These are phyloP conservation scores for Syrmaticus mikado DNA, from an alignment of 2,113 vertebrate species.

Conservation along the genomic window DNA sequence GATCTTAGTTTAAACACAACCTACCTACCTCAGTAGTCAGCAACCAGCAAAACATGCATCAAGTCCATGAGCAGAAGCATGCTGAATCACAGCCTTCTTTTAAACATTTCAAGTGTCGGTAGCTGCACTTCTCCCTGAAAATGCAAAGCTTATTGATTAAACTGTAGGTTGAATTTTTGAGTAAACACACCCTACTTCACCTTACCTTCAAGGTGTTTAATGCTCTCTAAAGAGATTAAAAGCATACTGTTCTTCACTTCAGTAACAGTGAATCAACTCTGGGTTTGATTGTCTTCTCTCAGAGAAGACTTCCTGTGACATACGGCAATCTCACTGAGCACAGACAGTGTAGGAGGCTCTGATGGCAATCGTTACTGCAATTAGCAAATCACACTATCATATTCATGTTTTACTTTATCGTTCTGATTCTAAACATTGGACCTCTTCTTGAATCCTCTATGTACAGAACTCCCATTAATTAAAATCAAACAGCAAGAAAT, in stretches of 20 bases:
- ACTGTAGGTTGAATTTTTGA: background rate
- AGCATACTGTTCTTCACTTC: background rate
- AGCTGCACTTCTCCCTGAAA: background rate
- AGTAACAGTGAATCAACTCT: background rate
- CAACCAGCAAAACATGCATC: background rate
- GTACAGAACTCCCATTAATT: slow-evolving; percentile 66
- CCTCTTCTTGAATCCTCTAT: slow-evolving; percentile 50
- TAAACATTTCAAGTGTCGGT: background rate
- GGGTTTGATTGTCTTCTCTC: slow-evolving; percentile 43
- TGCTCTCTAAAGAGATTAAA: background rate
- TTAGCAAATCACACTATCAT: slow-evolving; percentile 44
- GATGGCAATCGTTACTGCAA: slow-evolving; percentile 63
- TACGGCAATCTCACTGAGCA: slow-evolving; percentile 62
- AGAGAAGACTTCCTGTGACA: slow-evolving; percentile 66
- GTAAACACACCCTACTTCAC: background rate
- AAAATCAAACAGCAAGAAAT: slow-evolving; percentile 62
- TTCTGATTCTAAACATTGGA: slow-evolving; percentile 58
- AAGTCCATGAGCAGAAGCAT: background rate
- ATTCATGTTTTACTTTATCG: slow-evolving; percentile 45
- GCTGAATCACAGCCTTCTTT: background rate
- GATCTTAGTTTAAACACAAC: background rate
- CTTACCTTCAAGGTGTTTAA: background rate
- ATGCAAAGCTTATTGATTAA: background rate
- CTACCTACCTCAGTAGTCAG: background rate
- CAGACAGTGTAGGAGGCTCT: slow-evolving; percentile 67